Conservation (phyloP, 2,113 vertebrate genomes). For the Alosa alosa region DNA sequence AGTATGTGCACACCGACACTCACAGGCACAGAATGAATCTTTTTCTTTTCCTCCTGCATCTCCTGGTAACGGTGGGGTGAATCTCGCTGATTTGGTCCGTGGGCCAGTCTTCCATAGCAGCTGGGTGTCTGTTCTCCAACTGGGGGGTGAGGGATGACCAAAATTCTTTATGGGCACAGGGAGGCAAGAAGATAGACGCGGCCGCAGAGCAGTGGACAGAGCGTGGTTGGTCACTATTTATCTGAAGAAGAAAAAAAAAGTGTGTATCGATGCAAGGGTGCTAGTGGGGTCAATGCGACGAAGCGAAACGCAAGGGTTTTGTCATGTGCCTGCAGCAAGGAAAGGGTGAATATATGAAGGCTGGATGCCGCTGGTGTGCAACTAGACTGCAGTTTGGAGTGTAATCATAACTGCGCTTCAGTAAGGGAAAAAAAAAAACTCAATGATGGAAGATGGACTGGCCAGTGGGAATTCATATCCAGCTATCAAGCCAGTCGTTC, state of each 20-base stretch:
- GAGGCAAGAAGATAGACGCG: constrained; percentile 1
- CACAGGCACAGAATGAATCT: constrained; percentile 57
- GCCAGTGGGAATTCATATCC: background rate
- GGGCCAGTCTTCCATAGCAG: constrained; percentile 52
- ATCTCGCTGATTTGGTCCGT: background rate
- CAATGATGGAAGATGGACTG: background rate
- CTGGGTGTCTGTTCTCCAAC: background rate
- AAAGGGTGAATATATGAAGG: background rate
- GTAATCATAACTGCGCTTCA: background rate
- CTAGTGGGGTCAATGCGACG: background rate
- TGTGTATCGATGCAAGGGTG: background rate
- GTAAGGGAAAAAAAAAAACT: background rate
- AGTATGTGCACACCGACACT: constrained; percentile 33
- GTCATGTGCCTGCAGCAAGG: background rate
- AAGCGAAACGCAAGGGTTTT: background rate
- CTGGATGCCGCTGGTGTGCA: background rate
- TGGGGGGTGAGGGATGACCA: background rate
- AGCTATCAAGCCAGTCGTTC: background rate
- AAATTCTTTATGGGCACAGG: background rate
- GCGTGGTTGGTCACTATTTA: background rate
- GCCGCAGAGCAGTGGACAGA: background rate
- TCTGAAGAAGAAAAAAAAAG: background rate
- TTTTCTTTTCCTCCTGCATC: constrained; percentile 36
- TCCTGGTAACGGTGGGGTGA: constrained; percentile 28
- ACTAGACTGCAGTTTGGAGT: background rate